phyloP scores from a whole-genome alignment of 1,140 invertebrate genomes.

The Leptinotarsa texana region DNA sequence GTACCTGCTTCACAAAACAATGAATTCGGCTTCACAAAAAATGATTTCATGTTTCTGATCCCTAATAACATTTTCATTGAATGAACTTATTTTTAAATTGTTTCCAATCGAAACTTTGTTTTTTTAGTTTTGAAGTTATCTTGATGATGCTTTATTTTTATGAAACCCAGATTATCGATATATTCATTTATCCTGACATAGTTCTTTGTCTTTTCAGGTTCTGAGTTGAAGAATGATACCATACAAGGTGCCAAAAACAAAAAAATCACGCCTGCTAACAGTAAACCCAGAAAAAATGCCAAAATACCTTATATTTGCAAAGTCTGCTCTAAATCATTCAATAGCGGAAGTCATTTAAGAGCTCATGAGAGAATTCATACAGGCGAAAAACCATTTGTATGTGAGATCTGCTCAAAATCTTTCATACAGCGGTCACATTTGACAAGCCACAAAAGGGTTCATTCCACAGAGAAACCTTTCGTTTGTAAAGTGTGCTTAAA shows the following conservation, averaged over 20 bases:
- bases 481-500: conserved; percentile 65
- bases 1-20: too few relatives aligned
- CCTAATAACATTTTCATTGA: too few relatives aligned
- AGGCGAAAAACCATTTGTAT: neutral
- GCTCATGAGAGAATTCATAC: neutral
- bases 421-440: neutral
- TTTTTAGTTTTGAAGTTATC: too few relatives aligned
- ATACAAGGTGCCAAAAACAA: neutral
- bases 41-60: too few relatives aligned
- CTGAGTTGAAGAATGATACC: neutral
- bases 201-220: neutral
- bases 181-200: neutral
- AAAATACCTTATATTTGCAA: neutral
- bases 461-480: conserved; percentile 67
- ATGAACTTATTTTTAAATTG: too few relatives aligned
- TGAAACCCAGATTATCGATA: too few relatives aligned
- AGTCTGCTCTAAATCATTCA: neutral
- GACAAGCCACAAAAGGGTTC: conserved; percentile 68
- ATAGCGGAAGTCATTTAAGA: neutral
- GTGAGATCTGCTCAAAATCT: neutral
- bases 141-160: too few relatives aligned
- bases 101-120: too few relatives aligned
- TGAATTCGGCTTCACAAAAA: too few relatives aligned
- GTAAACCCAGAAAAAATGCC: too few relatives aligned
- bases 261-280: too few relatives aligned